phyloP scores from a whole-genome alignment of 2,113 vertebrate species.

The Orycteropus afer region DNA sequence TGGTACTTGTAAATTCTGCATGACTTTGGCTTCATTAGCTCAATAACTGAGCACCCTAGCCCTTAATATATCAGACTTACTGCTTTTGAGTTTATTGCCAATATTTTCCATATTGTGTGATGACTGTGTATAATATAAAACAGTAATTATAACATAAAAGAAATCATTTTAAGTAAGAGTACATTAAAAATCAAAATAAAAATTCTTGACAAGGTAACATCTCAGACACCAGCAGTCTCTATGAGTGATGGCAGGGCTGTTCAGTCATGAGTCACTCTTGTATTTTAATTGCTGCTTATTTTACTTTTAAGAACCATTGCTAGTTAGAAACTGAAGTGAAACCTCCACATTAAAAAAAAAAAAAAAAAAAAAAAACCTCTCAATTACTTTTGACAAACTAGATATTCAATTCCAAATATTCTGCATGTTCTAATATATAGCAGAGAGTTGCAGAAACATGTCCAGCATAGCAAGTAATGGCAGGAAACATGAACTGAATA shows the following conservation, averaged over 20 bases:
- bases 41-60: not conserved
- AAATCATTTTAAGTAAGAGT: not conserved
- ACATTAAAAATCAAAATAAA: slow-evolving; percentile 30
- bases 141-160: not conserved
- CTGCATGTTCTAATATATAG: slow-evolving; percentile 57
- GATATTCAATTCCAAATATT: slow-evolving; percentile 45
- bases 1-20: not conserved
- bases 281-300: not conserved
- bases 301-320: slow-evolving; percentile 44
- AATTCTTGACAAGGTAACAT: not conserved
- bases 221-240: not conserved
- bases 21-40: not conserved
- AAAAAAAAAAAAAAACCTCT: not conserved
- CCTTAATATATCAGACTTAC: not conserved
- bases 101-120: not conserved
- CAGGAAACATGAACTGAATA: not conserved
- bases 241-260: not conserved
- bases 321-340: slow-evolving; percentile 52
- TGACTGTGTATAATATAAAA: not conserved
- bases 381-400: slow-evolving; percentile 60
- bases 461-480: slow-evolving; percentile 54
- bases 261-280: not conserved
- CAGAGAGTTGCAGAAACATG: slow-evolving; percentile 45
- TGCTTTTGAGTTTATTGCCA: not conserved
- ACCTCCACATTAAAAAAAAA: not conserved